Evolutionary conservation across 2,113 vertebrate genomes (phyloP).

Genomic region (Anser cygnoides): DNA sequence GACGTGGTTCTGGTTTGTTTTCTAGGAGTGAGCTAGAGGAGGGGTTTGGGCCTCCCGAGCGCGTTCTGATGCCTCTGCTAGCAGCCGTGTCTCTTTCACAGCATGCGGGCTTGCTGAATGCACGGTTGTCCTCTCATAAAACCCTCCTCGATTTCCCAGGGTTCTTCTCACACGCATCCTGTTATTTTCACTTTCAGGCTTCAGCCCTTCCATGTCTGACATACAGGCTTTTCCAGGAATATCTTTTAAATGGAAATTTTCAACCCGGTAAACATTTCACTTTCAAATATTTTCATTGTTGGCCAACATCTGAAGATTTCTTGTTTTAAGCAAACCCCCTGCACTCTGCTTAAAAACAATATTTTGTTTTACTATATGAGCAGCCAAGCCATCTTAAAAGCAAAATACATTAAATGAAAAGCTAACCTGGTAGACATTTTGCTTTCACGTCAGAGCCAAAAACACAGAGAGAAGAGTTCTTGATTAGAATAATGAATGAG

Average conservation of each 20-base stretch:
- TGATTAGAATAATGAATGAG: background rate
- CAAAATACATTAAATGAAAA: background rate
- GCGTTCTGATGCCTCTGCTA: slow-evolving; percentile 18
- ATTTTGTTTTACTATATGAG: background rate
- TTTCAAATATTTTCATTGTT: background rate
- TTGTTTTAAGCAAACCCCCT: background rate
- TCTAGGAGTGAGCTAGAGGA: slow-evolving; percentile 62
- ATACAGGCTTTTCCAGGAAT: slow-evolving; percentile 13
- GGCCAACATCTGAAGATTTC: background rate
- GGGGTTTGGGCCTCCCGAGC: background rate
- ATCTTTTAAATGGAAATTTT: background rate
- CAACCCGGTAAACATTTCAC: background rate
- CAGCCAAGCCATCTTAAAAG: background rate
- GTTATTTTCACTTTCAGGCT: slow-evolving; percentile 25
- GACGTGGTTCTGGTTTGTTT: slow-evolving; percentile 46
- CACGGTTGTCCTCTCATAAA: slow-evolving; percentile 29
- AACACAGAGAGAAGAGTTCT: background rate
- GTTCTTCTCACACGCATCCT: background rate
- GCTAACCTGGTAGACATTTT: background rate
- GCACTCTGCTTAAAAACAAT: background rate
- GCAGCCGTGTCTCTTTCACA: slow-evolving; percentile 12
- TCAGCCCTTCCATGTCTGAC: slow-evolving; percentile 2
- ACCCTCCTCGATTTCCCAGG: background rate
- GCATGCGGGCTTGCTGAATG: slow-evolving; percentile 3
- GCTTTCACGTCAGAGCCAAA: background rate